Percentiles rank a stretch among this genome's conserved stretches.
Evolutionary conservation across 1,140 invertebrate genomes (phyloP).

Genomic region (Rhagoletis zephyria): DNA sequence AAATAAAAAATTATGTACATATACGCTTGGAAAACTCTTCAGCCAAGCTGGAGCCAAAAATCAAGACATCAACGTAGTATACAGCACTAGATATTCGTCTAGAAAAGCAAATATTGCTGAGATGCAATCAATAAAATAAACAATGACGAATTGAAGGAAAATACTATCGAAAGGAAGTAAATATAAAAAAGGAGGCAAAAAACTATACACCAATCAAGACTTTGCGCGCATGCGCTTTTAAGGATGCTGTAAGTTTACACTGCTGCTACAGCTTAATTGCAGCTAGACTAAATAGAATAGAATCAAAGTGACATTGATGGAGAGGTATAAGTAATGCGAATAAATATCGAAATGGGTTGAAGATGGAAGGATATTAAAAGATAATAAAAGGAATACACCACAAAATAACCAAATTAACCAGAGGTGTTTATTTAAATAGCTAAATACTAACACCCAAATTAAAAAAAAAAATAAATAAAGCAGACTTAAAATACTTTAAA

Average conservation of each 20-base stretch:
- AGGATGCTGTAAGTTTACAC: background rate
- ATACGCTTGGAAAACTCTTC: no score
- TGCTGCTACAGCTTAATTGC: background rate
- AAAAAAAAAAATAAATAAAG: no score
- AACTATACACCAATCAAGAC: background rate
- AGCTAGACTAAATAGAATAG: background rate
- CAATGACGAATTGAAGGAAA: background rate
- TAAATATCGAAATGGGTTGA: no score
- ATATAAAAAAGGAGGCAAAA: background rate
- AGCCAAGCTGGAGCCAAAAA: background rate
- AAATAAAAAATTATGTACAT: background rate
- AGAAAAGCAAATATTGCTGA: background rate
- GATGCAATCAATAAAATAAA: constrained; percentile 1
- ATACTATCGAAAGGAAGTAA: background rate
- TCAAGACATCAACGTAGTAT: background rate
- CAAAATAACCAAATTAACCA: no score
- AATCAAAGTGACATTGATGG: no score
- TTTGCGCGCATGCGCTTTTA: background rate
- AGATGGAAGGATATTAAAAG: no score
- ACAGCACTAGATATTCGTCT: background rate
- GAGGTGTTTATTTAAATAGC: no score
- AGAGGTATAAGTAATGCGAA: no score
- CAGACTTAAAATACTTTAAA: no score
- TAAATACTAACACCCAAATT: no score
- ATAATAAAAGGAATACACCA: no score